Evolutionary conservation across 2,797 vertebrate genomes (phyloP), one percentile per base, ranked within the genome.

Genomic region (Enteromius afrohamiltoni): DNA sequence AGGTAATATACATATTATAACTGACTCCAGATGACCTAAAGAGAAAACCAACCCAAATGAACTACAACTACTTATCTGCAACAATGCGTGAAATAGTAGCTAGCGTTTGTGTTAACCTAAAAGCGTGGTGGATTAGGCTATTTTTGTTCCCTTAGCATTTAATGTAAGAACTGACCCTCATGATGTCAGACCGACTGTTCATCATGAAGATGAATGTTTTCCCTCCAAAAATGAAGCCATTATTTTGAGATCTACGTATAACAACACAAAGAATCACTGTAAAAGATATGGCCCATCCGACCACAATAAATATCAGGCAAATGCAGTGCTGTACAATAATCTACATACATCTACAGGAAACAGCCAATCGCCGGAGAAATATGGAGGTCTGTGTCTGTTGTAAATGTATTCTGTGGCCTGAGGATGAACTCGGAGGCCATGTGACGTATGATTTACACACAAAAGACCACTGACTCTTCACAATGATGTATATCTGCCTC

Each of bases 361-460:
- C 90, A 91, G 91, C 94, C 93, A 77, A 93, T 95, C 93, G 93
- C 87, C 89, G 19, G 88, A 91, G 91, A 94, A 90, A 93, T 93
- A 93, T 92, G 91, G 89, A 88, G 71, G 89, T 75, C 89, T 58
- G 83, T 84, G 91, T 94, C 92, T 93, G 93, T 91, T 90, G 88
- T 91, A 90, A 94, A 94, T 92, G 92, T 94, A 93, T 94, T 95
- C 93, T 53, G 89, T 95, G 94, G 94, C 95, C 95, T 92, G 91
- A 92, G 94, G 94, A 93, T 95, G 95, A 95, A 95, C 95, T 92
- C 89, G 87, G 93, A 76, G 93, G 89, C 91, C 93, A 93, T 93
- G 93, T 95, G 94, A 95, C 92, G 90, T 89, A 92, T 95, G 94
- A 95, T 95, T 95, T 95, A 95, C 94, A 93, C 92, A 92, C 93